Evolutionary conservation across 30 jellyfish, hydroid and myxozoan genomes (phyloP).

Genomic region (Clytia hemisphaerica): DNA sequence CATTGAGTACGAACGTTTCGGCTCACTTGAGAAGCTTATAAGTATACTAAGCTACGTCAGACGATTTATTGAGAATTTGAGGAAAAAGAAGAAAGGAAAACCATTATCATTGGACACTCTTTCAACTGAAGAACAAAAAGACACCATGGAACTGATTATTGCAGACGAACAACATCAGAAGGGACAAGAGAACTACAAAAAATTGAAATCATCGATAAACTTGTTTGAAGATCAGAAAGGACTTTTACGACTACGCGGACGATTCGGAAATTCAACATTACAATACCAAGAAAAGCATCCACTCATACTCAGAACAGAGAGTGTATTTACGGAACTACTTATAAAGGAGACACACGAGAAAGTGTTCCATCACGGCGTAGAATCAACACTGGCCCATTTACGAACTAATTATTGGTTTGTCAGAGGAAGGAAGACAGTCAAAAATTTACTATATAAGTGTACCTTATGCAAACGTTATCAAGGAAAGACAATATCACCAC

Average conservation of each 20-base stretch:
- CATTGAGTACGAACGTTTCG: too few relatives aligned
- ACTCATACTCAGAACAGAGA: neutral
- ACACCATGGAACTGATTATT: too few relatives aligned
- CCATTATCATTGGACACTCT: too few relatives aligned
- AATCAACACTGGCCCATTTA: slow-evolving; percentile 4
- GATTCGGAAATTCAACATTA: slow-evolving; percentile 17
- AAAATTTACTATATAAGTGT: slow-evolving; percentile 5
- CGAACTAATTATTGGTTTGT: slow-evolving; percentile 27
- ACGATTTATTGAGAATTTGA: too few relatives aligned
- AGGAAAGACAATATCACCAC: slow-evolving; percentile 21
- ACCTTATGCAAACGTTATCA: slow-evolving; percentile 1
- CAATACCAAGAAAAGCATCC: neutral
- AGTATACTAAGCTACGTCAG: too few relatives aligned
- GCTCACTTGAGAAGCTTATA: too few relatives aligned
- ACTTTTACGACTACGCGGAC: slow-evolving; percentile 15
- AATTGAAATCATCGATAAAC: slow-evolving; percentile 12
- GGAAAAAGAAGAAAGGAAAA: too few relatives aligned
- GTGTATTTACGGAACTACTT: slow-evolving; percentile 18
- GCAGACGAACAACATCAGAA: too few relatives aligned
- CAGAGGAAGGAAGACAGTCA: slow-evolving; percentile 26
- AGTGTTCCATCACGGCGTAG: slow-evolving; percentile 31
- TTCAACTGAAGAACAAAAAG: too few relatives aligned
- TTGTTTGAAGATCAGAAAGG: slow-evolving; percentile 16
- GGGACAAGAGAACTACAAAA: slow-evolving; percentile 1
- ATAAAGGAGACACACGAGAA: slow-evolving; percentile 24